A percentile compares a stretch with the other conserved stretches of the same genome.
phyloP scores from a whole-genome alignment of 92 coral and sea anemone species.

The Epizoanthus stellaris region DNA sequence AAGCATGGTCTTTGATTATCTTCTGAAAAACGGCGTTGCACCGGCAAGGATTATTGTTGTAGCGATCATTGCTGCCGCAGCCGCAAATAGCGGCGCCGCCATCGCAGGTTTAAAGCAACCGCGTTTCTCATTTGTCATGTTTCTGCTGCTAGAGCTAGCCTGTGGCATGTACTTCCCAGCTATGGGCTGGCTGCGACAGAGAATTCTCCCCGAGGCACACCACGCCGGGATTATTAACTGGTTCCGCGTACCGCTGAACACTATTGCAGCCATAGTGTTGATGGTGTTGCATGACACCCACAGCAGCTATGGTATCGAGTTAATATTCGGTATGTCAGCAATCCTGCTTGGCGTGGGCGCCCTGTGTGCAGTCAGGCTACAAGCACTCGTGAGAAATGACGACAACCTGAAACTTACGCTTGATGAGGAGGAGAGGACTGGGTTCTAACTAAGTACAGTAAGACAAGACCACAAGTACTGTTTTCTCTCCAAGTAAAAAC shows the following conservation, averaged over 20 bases:
- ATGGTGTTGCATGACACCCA: conserved; percentile 97
- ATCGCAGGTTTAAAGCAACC: conserved; percentile 94
- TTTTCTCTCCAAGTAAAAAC: too few relatives aligned
- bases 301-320: conserved; percentile 93
- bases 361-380: conserved; percentile 74
- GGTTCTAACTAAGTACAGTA: conserved; percentile 13
- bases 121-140: conserved; percentile 87
- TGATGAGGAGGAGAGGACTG: conserved; percentile 68
- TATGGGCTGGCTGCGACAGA: conserved; percentile 97
- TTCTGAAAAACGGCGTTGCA: conserved; percentile 68
- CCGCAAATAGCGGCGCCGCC: conserved; percentile 87
- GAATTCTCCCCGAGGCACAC: conserved; percentile 95
- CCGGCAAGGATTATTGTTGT: conserved; percentile 77
- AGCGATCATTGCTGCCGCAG: conserved; percentile 76
- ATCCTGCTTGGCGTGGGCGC: conserved; percentile 81
- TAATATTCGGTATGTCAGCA: conserved; percentile 94
- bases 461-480: too few relatives aligned
- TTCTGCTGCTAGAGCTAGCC: conserved; percentile 82
- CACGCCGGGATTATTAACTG: conserved; percentile 99
- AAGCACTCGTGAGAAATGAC: conserved; percentile 70
- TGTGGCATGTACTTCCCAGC: conserved; percentile 99
- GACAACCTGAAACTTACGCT: conserved; percentile 67
- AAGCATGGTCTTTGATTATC: conserved; percentile 76
- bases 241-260: conserved; percentile 96
- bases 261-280: conserved; percentile 92